Base-by-base conservation (phyloP, 53 echinoderm and acorn worm species). In the Echinarachnius parma region DNA sequence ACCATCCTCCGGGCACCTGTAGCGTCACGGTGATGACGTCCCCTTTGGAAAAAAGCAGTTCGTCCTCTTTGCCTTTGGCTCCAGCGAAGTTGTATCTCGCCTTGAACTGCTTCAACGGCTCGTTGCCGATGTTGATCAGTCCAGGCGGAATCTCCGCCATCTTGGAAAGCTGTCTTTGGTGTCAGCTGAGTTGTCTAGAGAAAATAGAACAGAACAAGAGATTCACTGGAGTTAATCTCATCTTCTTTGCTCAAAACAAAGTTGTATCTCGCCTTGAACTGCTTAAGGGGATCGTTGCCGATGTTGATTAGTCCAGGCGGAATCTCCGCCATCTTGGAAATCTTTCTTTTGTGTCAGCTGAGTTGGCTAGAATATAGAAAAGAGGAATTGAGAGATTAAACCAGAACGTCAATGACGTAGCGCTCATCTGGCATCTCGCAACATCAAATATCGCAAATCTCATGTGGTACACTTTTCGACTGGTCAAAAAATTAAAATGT, bases 1-100 rank as follows among this genome's bases (percentile, higher is more conserved):
- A 98, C 98, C 98, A 98, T 42, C 98, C 98, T 30, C 98, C 98
- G 18, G 91, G 91, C 25, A 98, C 91, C 37, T 81, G 77, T 57
- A 88, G 88, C 29, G 98, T 98, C 16, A 98, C 87, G 21, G 83
- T 79, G 48, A 98, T 98, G 34, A 88, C 46, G 54, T 98, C 98
- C 3, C 98, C 98, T 55, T 98, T 98, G 75, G 61, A 58, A 68
- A 98, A 98, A 15, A 68, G 20, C 60, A 98, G 63, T 39, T 92
- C 91, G 57, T 98, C 98, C 0, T 88, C 88, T 14, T 80, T 80
- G 28, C 79, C 75, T 14, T 80, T 80, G 28, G 76, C 75, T 0
- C 86, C 98, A 28, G 82, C 68, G 79, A 92, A 98, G 75, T 75
- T 60, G 61, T 80, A 92, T 46, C 91, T 71, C 34, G 98, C 98